phyloP scores from a whole-genome alignment of 2,797 vertebrate species.

The Echiichthys vipera region DNA sequence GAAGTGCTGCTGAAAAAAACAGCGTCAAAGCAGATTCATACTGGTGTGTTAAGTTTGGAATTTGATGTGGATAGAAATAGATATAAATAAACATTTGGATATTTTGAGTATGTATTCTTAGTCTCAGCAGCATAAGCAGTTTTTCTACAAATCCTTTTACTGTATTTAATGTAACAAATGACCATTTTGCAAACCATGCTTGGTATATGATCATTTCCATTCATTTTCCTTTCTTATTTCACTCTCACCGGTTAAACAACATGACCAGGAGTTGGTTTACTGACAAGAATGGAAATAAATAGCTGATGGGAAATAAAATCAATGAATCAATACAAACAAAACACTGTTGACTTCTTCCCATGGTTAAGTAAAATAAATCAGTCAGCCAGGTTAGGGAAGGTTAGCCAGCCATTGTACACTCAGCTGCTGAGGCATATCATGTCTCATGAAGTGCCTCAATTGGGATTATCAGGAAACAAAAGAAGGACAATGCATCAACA shows the following conservation, averaged over 20 bases:
- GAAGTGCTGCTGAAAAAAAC: conserved; percentile 30
- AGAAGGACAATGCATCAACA: too few species aligned
- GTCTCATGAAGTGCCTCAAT: too few species aligned
- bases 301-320: neutral
- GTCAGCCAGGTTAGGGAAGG: too few species aligned
- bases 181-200: neutral
- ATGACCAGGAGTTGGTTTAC: neutral
- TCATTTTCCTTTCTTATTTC: neutral
- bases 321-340: too few species aligned
- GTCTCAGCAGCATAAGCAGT: neutral
- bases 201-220: neutral
- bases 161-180: neutral
- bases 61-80: neutral
- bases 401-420: too few species aligned
- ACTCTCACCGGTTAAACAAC: neutral
- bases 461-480: too few species aligned
- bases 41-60: neutral
- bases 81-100: neutral
- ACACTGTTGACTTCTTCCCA: too few species aligned
- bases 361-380: too few species aligned
- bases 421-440: too few species aligned
- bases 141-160: neutral
- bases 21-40: conserved; percentile 12
- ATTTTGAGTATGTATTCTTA: neutral
- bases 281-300: neutral